phyloP scores from a whole-genome alignment of 2,888 invertebrate genomes.

The Tuta absoluta region DNA sequence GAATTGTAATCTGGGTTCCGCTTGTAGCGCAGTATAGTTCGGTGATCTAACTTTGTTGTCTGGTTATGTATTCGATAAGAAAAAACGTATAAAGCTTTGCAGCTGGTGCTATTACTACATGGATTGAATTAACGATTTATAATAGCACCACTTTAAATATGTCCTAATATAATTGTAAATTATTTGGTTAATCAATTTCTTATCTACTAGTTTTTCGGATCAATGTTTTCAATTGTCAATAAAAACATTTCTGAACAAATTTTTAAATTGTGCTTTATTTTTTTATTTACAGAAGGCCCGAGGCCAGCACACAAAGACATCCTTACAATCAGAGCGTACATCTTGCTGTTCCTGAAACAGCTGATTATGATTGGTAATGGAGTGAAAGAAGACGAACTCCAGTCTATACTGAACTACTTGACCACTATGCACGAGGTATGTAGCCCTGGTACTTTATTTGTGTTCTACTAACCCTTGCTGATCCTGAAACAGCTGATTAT shows the following conservation, averaged over 20 bases:
- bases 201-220: too few species aligned
- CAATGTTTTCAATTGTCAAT: too few species aligned
- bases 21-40: neutral
- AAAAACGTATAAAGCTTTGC: too few species aligned
- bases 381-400: constrained; percentile 98
- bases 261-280: neutral
- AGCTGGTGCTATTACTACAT: too few species aligned
- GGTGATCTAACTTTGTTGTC: neutral
- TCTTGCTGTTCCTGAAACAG: constrained; percentile 96
- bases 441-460: constrained; percentile 35
- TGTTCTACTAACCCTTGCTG: neutral
- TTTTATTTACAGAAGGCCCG: constrained; percentile 88
- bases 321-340: constrained; percentile 95
- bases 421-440: constrained; percentile 98
- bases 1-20: constrained; percentile 1
- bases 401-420: constrained; percentile 98
- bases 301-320: constrained; percentile 97
- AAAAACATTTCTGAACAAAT: neutral
- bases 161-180: too few species aligned
- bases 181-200: too few species aligned
- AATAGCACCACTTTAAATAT: too few species aligned
- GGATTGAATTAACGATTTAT: too few species aligned
- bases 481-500: constrained; percentile 93
- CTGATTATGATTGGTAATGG: constrained; percentile 98
- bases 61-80: too few species aligned